A percentile compares a stretch with the other conserved stretches of the same genome.
Evolutionary conservation across 2,888 invertebrate species (phyloP).

Genomic region (Hirtodrosophila trivittata): DNA sequence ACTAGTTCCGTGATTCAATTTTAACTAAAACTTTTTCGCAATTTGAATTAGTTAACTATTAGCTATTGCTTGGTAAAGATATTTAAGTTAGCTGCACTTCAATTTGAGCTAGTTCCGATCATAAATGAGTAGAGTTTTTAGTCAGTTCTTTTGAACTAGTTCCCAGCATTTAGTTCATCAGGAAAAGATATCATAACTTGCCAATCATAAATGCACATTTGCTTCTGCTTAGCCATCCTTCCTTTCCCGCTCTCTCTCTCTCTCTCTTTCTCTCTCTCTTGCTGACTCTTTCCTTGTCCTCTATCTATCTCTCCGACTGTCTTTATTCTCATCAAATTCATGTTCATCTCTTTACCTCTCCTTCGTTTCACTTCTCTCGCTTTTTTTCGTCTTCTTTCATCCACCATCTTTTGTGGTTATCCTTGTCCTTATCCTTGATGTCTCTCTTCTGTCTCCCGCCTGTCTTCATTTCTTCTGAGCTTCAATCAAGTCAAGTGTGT

Average conservation of each 20-base stretch:
- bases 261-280: conserved; percentile 18
- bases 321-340: too few relatives aligned
- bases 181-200: not conserved
- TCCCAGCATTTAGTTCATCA: not conserved
- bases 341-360: too few relatives aligned
- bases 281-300: not conserved
- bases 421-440: conserved; percentile 11
- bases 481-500: not conserved
- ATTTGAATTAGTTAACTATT: too few relatives aligned
- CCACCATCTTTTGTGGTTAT: conserved; percentile 12
- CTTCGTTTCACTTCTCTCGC: not conserved
- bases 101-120: not conserved
- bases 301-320: not conserved
- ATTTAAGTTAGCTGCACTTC: not conserved
- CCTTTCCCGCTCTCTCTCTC: conserved; percentile 5
- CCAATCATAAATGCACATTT: too few relatives aligned
- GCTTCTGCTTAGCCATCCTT: conserved; percentile 29
- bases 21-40: too few relatives aligned
- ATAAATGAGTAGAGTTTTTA: not conserved
- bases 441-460: not conserved
- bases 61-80: too few relatives aligned
- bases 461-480: conserved; percentile 9
- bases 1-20: not conserved
- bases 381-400: not conserved
- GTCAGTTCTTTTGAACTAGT: not conserved